These are phyloP conservation scores for Phaenicophaeus curvirostris DNA, from an alignment of 2,797 vertebrate species.

Conservation along the genomic window DNA sequence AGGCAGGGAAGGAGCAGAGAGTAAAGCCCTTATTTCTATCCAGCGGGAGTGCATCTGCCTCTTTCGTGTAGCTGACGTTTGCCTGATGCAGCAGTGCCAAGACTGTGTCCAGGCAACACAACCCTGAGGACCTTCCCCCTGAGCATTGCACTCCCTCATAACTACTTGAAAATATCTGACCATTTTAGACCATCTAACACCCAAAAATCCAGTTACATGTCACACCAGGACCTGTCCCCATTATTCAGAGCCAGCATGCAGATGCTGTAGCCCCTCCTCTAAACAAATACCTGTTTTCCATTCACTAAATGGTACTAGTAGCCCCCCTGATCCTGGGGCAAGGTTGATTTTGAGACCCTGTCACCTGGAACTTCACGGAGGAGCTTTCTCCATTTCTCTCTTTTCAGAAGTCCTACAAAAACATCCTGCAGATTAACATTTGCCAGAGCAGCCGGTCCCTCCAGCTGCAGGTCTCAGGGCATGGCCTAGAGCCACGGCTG, in stretches of 20 bases:
- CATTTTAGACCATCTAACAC: background rate
- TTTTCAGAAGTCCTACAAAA: constrained; percentile 82
- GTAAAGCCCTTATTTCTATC: background rate
- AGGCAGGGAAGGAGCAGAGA: background rate
- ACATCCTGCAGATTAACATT: constrained; percentile 76
- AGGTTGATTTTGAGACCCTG: background rate
- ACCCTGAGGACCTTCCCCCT: background rate
- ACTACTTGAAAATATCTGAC: background rate
- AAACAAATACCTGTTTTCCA: background rate
- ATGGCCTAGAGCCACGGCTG: constrained; percentile 83
- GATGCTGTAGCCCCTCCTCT: background rate
- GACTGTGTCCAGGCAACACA: background rate
- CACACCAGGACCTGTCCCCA: background rate
- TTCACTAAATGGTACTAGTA: background rate
- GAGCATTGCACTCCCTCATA: background rate
- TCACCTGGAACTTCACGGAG: background rate
- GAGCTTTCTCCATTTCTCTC: background rate
- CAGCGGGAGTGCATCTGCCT: background rate
- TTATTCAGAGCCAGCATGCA: background rate
- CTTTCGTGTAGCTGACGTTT: background rate
- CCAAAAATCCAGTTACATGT: background rate
- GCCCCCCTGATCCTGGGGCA: background rate
- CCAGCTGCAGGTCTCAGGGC: constrained; percentile 77
- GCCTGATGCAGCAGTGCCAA: background rate
- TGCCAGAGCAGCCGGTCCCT: constrained; percentile 78